phyloP scores from a whole-genome alignment of 1,140 invertebrate genomes.

The Triops longicaudatus region DNA sequence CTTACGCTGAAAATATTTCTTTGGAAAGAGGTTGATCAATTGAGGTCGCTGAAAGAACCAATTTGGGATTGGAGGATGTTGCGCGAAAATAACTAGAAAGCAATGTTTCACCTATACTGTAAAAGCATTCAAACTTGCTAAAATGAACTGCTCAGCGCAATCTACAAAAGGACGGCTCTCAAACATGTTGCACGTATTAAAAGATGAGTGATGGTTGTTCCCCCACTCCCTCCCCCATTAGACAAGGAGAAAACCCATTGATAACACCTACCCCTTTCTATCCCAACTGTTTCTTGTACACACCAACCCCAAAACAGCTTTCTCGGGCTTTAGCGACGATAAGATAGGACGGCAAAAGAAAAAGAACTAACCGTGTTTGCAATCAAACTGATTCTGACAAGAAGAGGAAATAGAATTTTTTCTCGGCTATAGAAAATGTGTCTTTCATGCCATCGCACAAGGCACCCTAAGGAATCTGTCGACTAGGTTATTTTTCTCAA shows the following conservation, averaged over 20 bases:
- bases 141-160: neutral
- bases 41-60: neutral
- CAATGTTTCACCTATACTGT: no score
- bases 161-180: neutral
- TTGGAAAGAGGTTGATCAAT: neutral
- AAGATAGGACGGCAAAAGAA: neutral
- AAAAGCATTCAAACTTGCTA: neutral
- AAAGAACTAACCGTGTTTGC: constrained; percentile 3
- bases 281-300: neutral
- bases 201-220: neutral
- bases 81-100: no score
- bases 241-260: neutral
- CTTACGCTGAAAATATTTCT: no score
- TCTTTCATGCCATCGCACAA: constrained; percentile 2
- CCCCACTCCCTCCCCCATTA: no score
- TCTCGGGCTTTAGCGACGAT: neutral
- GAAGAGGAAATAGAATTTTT: neutral
- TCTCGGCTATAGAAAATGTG: constrained; percentile 1
- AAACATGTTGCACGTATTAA: neutral
- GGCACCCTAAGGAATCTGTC: neutral
- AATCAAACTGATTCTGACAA: constrained; percentile 15
- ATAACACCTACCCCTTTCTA: neutral
- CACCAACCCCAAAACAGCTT: neutral
- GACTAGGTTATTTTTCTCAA: constrained; percentile 8
- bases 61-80: no score